Evolutionary conservation across 1,140 invertebrate species (phyloP).

Genomic region (Diprion similis): DNA sequence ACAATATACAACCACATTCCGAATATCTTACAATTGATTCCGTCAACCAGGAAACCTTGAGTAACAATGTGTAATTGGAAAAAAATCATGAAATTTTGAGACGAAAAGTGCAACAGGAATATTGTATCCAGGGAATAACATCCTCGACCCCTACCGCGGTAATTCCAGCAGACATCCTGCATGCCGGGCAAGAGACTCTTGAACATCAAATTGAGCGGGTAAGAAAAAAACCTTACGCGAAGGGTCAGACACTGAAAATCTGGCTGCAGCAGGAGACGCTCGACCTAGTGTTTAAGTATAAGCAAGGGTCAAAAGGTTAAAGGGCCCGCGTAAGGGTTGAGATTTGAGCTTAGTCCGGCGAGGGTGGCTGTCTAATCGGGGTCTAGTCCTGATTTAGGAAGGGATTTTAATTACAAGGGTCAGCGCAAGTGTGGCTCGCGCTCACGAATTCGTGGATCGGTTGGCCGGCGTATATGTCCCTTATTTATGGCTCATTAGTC

Average conservation of each 20-base stretch:
- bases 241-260: not conserved
- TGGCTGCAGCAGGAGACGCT: slow-evolving; percentile 14
- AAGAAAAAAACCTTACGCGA: not conserved
- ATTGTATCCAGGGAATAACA: too few relatives aligned
- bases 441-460: slow-evolving; percentile 28
- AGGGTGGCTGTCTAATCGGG: slow-evolving; percentile 42
- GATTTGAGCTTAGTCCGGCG: slow-evolving; percentile 37
- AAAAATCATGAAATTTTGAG: too few relatives aligned
- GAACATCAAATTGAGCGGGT: not conserved
- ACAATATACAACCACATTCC: too few relatives aligned
- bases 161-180: too few relatives aligned
- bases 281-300: not conserved
- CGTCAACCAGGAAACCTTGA: too few relatives aligned
- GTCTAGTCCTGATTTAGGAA: slow-evolving; percentile 50
- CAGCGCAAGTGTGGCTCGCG: slow-evolving; percentile 35
- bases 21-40: too few relatives aligned
- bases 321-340: slow-evolving; percentile 15
- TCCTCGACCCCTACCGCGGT: too few relatives aligned
- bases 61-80: too few relatives aligned
- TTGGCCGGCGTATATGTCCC: slow-evolving; percentile 32
- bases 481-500: slow-evolving; percentile 42
- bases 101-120: too few relatives aligned
- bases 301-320: not conserved
- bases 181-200: too few relatives aligned
- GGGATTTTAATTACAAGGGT: slow-evolving; percentile 56